Base-by-base conservation (phyloP, 2,888 invertebrate species). In the Aphidius colemani region DNA sequence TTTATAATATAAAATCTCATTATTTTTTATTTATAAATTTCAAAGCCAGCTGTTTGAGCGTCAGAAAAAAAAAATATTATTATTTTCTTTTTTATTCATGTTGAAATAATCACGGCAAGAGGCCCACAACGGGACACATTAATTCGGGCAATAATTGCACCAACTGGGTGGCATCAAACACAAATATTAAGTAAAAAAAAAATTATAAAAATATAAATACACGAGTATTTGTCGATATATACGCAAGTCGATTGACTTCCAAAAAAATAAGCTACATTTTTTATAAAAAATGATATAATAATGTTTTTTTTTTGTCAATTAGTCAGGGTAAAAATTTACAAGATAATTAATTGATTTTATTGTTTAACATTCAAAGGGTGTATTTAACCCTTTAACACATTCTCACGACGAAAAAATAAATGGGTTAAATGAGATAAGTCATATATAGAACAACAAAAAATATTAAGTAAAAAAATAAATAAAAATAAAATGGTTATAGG, bases 111-210 rank as follows among this genome's bases (percentile, higher is more conserved):
- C 61, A 11, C 59, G 63, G 65, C 65, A 66, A 74, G 75, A 74
- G 75, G 72, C 69, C 62, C 75, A 49, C 75, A 65, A 72, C 70
- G 66, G 73, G 72, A 67, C 5, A 30, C 66, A 63, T 68, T 70
- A 68, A 72, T 75, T 74, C 71, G 69, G 53, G 65, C 70, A 70
- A 72, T 75, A 76, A 77, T 77, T 74, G 74, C 57, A 74, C 60
- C 75, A 61, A 61, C 75, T 70, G 76, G 75, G 66, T 66, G 61
- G 66, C 67, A 51, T 64, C 67, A 44, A 48, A 48, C 53, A 43
- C 49, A 30, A 30, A 30, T 30, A 18, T 44, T 50, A 58, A 57
- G 44, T 60, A 59, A 43, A 41, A 44, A 44, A 41, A 13, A 39
- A 30, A 9, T 40, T 44, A 55, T 44, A 18, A 57, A 57, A 11